Evolutionary conservation across 2,888 invertebrate genomes (phyloP), one percentile per base, ranked within the genome.

Genomic region (Volucella inanis): DNA sequence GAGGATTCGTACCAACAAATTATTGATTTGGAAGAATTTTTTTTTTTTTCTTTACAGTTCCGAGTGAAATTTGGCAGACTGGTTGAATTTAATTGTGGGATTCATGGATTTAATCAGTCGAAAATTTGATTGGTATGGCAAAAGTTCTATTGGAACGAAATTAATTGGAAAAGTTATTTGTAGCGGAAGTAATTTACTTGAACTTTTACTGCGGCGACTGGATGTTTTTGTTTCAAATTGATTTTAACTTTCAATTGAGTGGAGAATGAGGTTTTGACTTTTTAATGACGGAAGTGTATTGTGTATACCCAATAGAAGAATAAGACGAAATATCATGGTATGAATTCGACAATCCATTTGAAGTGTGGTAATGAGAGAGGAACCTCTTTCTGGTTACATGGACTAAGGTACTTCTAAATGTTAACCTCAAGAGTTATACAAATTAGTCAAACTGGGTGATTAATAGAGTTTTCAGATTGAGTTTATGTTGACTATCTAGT

Each of bases 151-250:
- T 62, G 31, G 62, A 72, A 72, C n/a, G 52, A 62, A 72, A 62
- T 72, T 72, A 72, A 72, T 72, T 72, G 72, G 61, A 72, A 72
- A 72, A 72, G 72, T 72, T 72, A 72, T 52, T 43, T 50, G 72
- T 61, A 72, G 62, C 52, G 54, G 52, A 61, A 61, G 72, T 59
- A 70, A 22, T 57, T 70, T 70, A 49, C 14, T 31, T 9, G 12
- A 55, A 47, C 43, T 11, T 10, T n/a, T 15, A 9, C 38, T 12
- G 39, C 12, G 10, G 39, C 15, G 38, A 22, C 3, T 22, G n/a
- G 15, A 14, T 22, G 22, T 22, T 22, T 22, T 22, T 22, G 8
- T 41, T 64, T 50, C 9, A 15, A 64, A 49, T 64, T 38, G 64
- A 49, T 49, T 12, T 8, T 15, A 39, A 14, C 39, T 50, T 49